Conservation (phyloP, 2,113 vertebrate species). For the Glaucidium brasilianum region DNA sequence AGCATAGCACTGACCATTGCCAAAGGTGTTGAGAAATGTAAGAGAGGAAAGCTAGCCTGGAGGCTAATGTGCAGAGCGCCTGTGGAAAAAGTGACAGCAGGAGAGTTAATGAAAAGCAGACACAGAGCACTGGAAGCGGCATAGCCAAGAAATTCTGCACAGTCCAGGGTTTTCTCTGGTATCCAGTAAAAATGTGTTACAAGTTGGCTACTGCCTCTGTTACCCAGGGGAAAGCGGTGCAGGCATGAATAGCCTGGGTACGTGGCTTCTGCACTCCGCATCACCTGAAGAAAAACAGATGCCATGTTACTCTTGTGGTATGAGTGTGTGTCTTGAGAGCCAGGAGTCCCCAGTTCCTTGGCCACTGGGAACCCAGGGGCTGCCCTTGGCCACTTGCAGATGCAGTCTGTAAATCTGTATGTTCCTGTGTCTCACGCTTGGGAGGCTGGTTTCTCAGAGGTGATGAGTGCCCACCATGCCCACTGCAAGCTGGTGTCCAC, state of each 20-base stretch:
- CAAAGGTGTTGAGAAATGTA: background rate
- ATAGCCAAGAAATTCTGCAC: background rate
- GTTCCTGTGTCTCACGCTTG: background rate
- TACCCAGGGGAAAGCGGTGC: background rate
- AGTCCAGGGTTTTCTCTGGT: background rate
- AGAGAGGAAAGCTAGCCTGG: background rate
- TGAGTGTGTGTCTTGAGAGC: background rate
- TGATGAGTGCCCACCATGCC: background rate
- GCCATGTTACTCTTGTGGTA: fast-evolving
- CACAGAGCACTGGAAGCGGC: background rate
- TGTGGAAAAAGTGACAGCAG: constrained; percentile 42
- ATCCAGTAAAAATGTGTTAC: background rate
- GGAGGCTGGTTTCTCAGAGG: background rate
- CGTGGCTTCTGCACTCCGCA: background rate
- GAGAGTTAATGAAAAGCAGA: constrained; percentile 53
- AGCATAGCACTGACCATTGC: background rate
- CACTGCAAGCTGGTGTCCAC: background rate
- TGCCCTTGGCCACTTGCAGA: background rate
- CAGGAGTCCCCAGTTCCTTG: background rate
- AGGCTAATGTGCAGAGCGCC: background rate
- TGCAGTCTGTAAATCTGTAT: background rate
- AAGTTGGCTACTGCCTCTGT: background rate
- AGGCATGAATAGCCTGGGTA: background rate
- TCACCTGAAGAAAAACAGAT: background rate
- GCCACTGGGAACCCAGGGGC: background rate